Evolutionary conservation across 37 sponge, comb jelly and placozoan species (phyloP).

Genomic region (Halisarca cf. caerulea): DNA sequence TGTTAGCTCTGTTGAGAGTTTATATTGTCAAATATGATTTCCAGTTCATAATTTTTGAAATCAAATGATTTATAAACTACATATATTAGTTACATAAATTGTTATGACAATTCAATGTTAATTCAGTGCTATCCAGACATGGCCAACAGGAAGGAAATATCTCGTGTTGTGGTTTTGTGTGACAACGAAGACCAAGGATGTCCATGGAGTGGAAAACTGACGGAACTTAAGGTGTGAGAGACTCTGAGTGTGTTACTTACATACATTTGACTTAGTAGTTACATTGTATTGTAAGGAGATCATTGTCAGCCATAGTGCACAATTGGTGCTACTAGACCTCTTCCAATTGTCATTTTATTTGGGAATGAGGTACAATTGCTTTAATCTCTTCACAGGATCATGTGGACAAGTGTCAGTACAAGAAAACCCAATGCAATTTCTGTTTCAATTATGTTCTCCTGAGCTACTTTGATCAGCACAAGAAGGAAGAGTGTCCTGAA

Average conservation of each 20-base stretch:
- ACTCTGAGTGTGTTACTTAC: no score
- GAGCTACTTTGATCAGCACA: slow-evolving; percentile 30
- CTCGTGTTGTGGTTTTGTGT: slow-evolving; percentile 40
- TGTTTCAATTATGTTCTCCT: slow-evolving; percentile 30
- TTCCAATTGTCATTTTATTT: slow-evolving; percentile 3
- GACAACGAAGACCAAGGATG: slow-evolving; percentile 48
- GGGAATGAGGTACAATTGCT: slow-evolving; percentile 17
- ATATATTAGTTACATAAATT: no score
- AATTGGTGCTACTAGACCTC: no score
- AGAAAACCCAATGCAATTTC: slow-evolving; percentile 37
- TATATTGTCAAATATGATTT: no score
- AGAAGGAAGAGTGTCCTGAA: slow-evolving; percentile 32
- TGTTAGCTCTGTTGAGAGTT: no score
- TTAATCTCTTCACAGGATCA: slow-evolving; percentile 31
- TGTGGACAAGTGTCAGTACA: slow-evolving; percentile 41
- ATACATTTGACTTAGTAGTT: no score
- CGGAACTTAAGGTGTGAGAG: slow-evolving; percentile 45
- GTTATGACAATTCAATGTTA: no score
- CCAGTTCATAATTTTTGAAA: no score
- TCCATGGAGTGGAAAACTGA: slow-evolving; percentile 56
- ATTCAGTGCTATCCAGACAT: slow-evolving; percentile 66
- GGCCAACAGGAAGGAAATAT: slow-evolving; percentile 65
- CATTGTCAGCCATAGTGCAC: no score
- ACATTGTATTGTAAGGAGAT: no score
- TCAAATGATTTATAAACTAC: no score